Evolutionary conservation across 92 coral and sea anemone species (phyloP), one percentile per base, ranked within the genome.

Genomic region (Pocillopora grandis): DNA sequence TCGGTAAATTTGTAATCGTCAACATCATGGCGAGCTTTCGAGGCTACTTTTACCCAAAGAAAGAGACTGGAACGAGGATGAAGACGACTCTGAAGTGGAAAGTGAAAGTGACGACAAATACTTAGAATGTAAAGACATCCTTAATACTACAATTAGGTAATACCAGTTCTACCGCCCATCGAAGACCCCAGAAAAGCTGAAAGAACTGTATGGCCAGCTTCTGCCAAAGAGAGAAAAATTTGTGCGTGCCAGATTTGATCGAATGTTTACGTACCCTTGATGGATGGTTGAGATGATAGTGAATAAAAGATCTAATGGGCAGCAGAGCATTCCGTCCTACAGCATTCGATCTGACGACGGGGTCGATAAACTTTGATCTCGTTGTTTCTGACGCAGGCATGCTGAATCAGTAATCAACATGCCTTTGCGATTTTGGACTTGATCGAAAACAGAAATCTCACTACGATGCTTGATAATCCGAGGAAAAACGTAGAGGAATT

Each of bases 281-380:
- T 90, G 93, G 91, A 77, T 88, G 73, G 88, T 61, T 2, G 86
- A 82, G 9, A 14, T 82, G 56, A 36, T 61, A 11, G 79, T 62
- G 11, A 71, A 72, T 27, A 71, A 60, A 18, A 70, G 87, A 27
- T 64, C 84, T 35, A 66, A 60, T 2, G 67, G 75, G 42, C 60
- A 77, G 16, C 68, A 62, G 49, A 55, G 37, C 57, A 64, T 81
- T 75, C 91, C 91, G n/a, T 87, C 88, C 1, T 90, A 90, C 72
- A 72, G 92, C 61, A 82, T 84, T 78, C 88, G 93, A 58, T 71
- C 59, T 7, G 93, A 90, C 91, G 78, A 79, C 11, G 84, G 78
- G 4, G 77, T 88, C 55, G 89, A 72, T n/a, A 58, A 66, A 74
- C 73, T 56, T 72, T 88, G 66, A 57, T 83, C 7, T 57, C 76